phyloP scores from a whole-genome alignment of 2,888 invertebrate genomes.

The Drosophila mimetica region DNA sequence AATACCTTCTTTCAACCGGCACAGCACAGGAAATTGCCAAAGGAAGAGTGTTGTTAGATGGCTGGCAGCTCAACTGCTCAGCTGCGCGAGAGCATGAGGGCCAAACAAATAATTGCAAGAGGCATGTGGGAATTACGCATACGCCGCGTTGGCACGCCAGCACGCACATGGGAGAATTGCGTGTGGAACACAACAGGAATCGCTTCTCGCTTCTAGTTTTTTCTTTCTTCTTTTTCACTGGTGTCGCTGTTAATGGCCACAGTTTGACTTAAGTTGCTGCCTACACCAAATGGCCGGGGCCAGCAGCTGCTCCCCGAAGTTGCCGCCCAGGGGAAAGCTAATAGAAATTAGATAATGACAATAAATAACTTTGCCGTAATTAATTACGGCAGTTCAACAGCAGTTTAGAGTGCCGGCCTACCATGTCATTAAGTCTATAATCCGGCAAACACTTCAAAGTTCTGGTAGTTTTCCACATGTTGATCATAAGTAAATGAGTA shows the following conservation, averaged over 20 bases:
- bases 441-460: slow-evolving; percentile 22
- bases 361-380: slow-evolving; percentile 69
- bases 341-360: slow-evolving; percentile 67
- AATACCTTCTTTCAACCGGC: slow-evolving; percentile 50
- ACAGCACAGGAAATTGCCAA: slow-evolving; percentile 68
- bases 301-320: slow-evolving; percentile 11
- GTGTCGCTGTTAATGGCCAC: slow-evolving; percentile 69
- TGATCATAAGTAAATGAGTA: not conserved
- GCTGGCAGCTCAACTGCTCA: slow-evolving; percentile 60
- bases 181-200: slow-evolving; percentile 24
- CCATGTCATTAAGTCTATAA: slow-evolving; percentile 21
- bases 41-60: slow-evolving; percentile 75
- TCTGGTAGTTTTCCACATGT: not conserved
- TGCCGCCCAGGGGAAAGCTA: slow-evolving; percentile 43
- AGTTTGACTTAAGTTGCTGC: slow-evolving; percentile 68
- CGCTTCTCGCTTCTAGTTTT: not conserved
- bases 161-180: slow-evolving; percentile 51
- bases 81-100: slow-evolving; percentile 58
- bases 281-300: slow-evolving; percentile 30
- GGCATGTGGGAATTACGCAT: slow-evolving; percentile 68
- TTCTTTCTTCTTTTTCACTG: slow-evolving; percentile 1
- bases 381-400: slow-evolving; percentile 57
- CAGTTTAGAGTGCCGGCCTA: slow-evolving; percentile 60
- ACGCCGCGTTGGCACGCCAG: slow-evolving; percentile 52
- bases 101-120: slow-evolving; percentile 63